Evolutionary conservation across 2,797 vertebrate species (phyloP).

Genomic region (Salarias fasciatus): DNA sequence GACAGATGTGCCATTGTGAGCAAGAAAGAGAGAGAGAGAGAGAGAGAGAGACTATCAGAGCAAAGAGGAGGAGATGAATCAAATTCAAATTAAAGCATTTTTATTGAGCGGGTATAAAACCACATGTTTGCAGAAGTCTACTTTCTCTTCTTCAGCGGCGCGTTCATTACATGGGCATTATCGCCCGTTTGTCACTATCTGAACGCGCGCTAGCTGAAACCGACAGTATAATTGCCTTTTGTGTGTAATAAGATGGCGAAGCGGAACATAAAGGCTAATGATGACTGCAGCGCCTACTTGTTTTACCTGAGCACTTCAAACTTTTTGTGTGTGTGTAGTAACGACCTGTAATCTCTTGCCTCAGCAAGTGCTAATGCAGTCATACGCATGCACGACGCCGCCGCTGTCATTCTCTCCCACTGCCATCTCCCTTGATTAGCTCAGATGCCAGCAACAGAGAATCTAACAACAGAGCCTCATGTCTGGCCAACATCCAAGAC

Average conservation of each 20-base stretch:
- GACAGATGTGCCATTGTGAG: slow-evolving; percentile 53
- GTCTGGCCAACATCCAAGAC: slow-evolving; percentile 41
- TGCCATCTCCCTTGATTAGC: slow-evolving; percentile 22
- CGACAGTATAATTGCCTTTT: slow-evolving; percentile 27
- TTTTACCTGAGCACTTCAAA: slow-evolving; percentile 21
- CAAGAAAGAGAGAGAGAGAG: no score
- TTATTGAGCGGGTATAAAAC: slow-evolving; percentile 56
- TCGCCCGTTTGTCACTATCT: slow-evolving; percentile 28
- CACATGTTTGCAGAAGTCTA: slow-evolving; percentile 1
- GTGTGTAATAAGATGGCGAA: slow-evolving; percentile 23
- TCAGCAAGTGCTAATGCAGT: slow-evolving; percentile 5
- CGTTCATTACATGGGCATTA: slow-evolving; percentile 38
- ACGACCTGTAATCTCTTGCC: slow-evolving; percentile 1
- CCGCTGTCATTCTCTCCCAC: slow-evolving; percentile 7
- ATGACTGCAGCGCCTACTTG: background rate
- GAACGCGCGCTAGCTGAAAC: background rate
- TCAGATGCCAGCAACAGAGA: slow-evolving; percentile 17
- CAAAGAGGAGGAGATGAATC: slow-evolving; percentile 26
- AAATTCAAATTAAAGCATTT: slow-evolving; percentile 62
- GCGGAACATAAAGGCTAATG: slow-evolving; percentile 23
- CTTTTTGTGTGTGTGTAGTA: background rate
- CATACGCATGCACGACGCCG: slow-evolving; percentile 29
- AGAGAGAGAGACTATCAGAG: background rate
- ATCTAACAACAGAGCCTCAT: slow-evolving; percentile 20
- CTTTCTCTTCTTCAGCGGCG: slow-evolving; percentile 14